These are phyloP conservation scores for Didymodactylos carnosus DNA, from an alignment of 2,888 invertebrate genomes.

Conservation along the genomic window DNA sequence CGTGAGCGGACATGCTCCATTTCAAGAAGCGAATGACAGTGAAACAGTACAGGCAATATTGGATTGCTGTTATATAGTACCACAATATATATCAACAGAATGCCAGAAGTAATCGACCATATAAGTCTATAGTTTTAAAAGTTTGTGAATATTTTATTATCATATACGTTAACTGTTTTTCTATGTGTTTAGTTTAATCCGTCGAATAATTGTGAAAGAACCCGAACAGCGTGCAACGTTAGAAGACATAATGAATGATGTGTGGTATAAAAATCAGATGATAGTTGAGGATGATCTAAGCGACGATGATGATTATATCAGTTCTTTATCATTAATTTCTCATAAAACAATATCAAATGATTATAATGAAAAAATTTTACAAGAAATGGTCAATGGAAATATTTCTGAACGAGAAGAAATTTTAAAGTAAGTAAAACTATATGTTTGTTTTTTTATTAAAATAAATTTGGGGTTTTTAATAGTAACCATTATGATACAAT, in stretches of 20 bases:
- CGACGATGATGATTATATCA: slow-evolving; percentile 36
- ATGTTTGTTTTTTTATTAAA: background rate
- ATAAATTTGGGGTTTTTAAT: too few species aligned
- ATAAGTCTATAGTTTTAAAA: slow-evolving; percentile 18
- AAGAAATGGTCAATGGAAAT: slow-evolving; percentile 83
- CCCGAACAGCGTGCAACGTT: slow-evolving; percentile 72
- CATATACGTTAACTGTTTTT: too few species aligned
- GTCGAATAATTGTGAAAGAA: slow-evolving; percentile 73
- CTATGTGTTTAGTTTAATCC: slow-evolving; percentile 52
- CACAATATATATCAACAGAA: slow-evolving; percentile 59
- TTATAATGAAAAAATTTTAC: slow-evolving; percentile 70
- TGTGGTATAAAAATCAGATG: slow-evolving; percentile 44
- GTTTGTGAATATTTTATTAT: slow-evolving; percentile 15
- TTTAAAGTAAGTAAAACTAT: slow-evolving; percentile 46
- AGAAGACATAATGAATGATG: slow-evolving; percentile 62
- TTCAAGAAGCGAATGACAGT: slow-evolving; percentile 96
- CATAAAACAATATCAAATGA: slow-evolving; percentile 72
- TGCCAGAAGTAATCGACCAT: slow-evolving; percentile 47
- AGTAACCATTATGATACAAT: too few species aligned
- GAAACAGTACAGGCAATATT: slow-evolving; percentile 98
- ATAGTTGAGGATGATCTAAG: slow-evolving; percentile 31
- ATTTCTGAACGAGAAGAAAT: slow-evolving; percentile 86
- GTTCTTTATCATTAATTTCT: slow-evolving; percentile 58
- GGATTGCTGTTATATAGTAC: slow-evolving; percentile 91
- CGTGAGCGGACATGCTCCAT: slow-evolving; percentile 87